These are phyloP conservation scores for Drosophila paulistorum DNA, from an alignment of 1,140 invertebrate genomes.

Conservation along the genomic window DNA sequence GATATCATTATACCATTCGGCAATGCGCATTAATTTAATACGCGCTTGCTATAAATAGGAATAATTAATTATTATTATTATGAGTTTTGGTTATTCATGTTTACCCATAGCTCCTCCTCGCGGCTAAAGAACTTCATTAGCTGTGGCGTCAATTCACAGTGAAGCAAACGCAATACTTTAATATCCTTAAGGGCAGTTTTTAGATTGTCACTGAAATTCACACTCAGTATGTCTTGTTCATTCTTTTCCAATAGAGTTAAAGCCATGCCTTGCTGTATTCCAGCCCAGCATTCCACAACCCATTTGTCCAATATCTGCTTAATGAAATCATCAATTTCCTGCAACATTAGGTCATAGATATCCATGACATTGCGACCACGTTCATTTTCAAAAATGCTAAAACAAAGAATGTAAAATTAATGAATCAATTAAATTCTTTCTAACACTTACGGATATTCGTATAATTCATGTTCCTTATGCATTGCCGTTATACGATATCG, in stretches of 20 bases:
- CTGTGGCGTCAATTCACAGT: constrained; percentile 46
- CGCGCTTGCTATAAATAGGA: constrained; percentile 55
- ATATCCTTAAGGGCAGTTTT: constrained; percentile 65
- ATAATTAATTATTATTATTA: not conserved
- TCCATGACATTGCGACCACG: constrained; percentile 45
- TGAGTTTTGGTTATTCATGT: not conserved
- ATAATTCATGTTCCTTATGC: constrained; percentile 53
- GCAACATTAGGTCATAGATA: constrained; percentile 48
- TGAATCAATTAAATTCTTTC: not conserved
- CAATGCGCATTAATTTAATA: constrained; percentile 76
- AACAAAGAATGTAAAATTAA: constrained; percentile 5
- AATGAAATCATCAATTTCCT: constrained; percentile 53
- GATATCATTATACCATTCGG: constrained; percentile 86
- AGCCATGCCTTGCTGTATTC: constrained; percentile 50
- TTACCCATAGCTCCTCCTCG: constrained; percentile 83
- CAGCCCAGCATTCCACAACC: constrained; percentile 42
- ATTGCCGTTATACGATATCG: constrained; percentile 54
- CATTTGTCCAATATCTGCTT: constrained; percentile 52
- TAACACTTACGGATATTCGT: constrained; percentile 69
- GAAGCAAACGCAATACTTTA: constrained; percentile 54
- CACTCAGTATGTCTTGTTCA: constrained; percentile 45
- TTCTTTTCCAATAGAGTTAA: constrained; percentile 43
- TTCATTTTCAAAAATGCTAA: constrained; percentile 64
- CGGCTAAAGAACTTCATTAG: constrained; percentile 83
- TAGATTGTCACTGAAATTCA: constrained; percentile 82